A percentile compares a stretch with the other conserved stretches of the same genome.
phyloP scores from a whole-genome alignment of 2,888 invertebrate genomes.

The Cerceris rybyensis region DNA sequence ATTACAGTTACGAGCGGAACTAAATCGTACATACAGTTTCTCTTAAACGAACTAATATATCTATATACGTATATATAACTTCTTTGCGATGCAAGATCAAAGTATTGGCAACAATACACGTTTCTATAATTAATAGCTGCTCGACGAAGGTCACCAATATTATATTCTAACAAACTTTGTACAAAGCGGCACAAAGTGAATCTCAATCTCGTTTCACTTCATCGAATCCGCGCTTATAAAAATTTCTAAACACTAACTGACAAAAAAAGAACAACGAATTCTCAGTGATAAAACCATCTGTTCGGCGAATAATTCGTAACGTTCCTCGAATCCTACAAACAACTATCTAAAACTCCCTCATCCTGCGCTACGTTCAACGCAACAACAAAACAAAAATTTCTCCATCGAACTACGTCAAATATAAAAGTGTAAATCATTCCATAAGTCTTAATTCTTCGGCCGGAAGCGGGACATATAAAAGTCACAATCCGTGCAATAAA shows the following conservation, averaged over 20 bases:
- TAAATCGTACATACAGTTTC: slow-evolving; percentile 16
- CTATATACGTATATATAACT: not conserved
- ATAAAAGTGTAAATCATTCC: no score
- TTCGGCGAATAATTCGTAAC: no score
- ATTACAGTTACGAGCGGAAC: not conserved
- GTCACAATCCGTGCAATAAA: slow-evolving; percentile 95
- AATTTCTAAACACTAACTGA: no score
- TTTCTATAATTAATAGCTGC: slow-evolving; percentile 56
- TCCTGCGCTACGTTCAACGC: no score
- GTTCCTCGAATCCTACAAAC: no score
- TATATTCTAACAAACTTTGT: slow-evolving; percentile 51
- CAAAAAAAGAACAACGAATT: no score
- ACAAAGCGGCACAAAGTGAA: slow-evolving; percentile 36
- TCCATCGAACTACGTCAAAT: no score
- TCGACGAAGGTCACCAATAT: slow-evolving; percentile 57
- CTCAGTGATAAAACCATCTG: no score
- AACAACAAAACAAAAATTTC: no score
- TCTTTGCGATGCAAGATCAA: slow-evolving; percentile 32
- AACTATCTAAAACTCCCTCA: no score
- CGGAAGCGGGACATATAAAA: slow-evolving; percentile 95
- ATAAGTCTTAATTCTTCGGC: slow-evolving; percentile 83
- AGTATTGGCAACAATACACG: slow-evolving; percentile 33
- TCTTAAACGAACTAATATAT: slow-evolving; percentile 40
- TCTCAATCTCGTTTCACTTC: not conserved
- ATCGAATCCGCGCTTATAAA: no score